Evolutionary conservation across 2,797 vertebrate species (phyloP), one percentile per base, ranked within the genome.

Genomic region (Paramormyrops hopkinsi): DNA sequence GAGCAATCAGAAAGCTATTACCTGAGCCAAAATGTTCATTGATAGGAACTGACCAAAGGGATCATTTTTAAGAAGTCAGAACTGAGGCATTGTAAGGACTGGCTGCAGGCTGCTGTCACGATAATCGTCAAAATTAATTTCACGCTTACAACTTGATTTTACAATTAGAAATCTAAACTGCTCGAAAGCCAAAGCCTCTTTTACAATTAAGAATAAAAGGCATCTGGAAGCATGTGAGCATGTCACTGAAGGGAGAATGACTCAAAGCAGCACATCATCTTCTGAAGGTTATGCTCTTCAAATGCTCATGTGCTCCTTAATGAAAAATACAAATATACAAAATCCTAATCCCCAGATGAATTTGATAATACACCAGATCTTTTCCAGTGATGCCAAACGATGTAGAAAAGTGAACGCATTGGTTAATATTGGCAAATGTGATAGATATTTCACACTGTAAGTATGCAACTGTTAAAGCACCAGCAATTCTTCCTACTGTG

Each of bases 201-300:
- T 59, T 50, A 69, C 29, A 59, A 69, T 83, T 19, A 90, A 88
- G 88, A 90, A 92, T 92, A 91, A 91, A 90, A 88, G 54, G n/a
- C 37, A 46, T 25, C 46, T 4, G 56, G 9, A 69, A 88, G n/a
- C 8, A 48, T 14, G 29, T 46, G n/a, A 48, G 8, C 53, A 25
- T 7, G 33, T 22, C 7, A 44, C 53, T 59, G 54, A 62, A 88
- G 17, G n/a, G 6, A 56, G 29, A 88, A 4, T 8, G 37, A 22
- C 41, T 65, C 41, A 12, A 22, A 69, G 53, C 2, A 62, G 53
- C 12, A 73, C 65, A 37, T 37, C 53, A 41, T n/a, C 25, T n/a
- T 41, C 22, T 11, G 17, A 62, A 87, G 56, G 29, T 56, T 5
- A 62, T 62, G 33, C 56, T 59, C 56, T 87, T 87, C n/a, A 86